Base-by-base conservation (phyloP, 2,888 invertebrate genomes). In the Chydorus sphaericus region DNA sequence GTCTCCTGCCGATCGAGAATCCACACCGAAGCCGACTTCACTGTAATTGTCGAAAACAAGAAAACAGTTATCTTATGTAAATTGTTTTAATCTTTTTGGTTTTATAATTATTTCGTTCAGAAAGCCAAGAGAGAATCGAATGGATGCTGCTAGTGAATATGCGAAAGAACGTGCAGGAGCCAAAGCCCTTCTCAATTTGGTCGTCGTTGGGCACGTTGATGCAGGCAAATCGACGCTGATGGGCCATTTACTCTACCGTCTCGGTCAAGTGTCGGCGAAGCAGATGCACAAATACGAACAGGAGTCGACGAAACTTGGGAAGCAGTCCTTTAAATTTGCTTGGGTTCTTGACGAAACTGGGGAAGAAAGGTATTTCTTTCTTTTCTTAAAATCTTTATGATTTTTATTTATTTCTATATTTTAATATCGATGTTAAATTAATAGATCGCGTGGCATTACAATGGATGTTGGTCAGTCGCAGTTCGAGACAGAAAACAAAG, bases 261-360 rank as follows among this genome's bases (percentile, higher is more conserved):
- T 91, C 31, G 89, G 91, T 20, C 85, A 86, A 70, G 88, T 92
- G 0, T 85, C 84, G 60, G 84, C 91, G 69, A 82, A 83, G 63
- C 78, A 81, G 1, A 83, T 96, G 78, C 96, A 97, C 70, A 96
- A 96, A 69, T 93, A 92, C 75, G 96, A 96, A 68, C 91, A 92
- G 67, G 97, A 98, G 66, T 91, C 93, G 64, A 86, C 89, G 68
- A 96, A 97, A 71, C 75, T 92, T 62, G 98, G 98, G 3, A 99
- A 99, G 71, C 90, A 93, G 65, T 94, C 94, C 60, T 97, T 97
- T 65, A 87, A 92, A 75, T 98, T 88, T 71, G 98, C 98, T 3
- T 99, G 98, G 98, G 93, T 98, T 2, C 74, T 98, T 54, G 98
- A 98, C 71, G 97, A 99, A 73, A 97, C 96, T 58, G 92, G 92